Evolutionary conservation across 2,113 vertebrate species (phyloP), one percentile per base, ranked within the genome.

Genomic region (Leptobrachium ailaonicum): DNA sequence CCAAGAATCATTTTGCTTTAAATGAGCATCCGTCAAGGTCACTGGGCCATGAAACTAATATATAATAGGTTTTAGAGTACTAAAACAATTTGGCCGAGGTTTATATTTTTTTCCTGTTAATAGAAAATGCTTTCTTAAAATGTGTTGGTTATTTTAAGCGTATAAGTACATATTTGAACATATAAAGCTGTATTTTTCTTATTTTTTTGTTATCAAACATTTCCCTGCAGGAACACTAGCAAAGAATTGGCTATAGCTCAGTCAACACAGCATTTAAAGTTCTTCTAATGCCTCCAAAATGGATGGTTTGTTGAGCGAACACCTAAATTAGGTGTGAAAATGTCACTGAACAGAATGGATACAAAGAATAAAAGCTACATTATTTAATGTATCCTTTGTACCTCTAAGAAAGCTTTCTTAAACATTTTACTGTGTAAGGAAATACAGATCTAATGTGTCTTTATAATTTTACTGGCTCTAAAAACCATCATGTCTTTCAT

Each of bases 31-130:
- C 66, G 13, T 69, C 66, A 69, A 13, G 6, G 14, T 9, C 41
- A 69, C 41, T 13, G 42, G 66, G 66, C 42, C 42, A 69, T 69
- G 41, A 69, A 43, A 69, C 66, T 14, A 69, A 44, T 64, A 32
- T 9, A 64, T 5, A 20, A 64, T 64, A 64, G 14, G 3, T 64
- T 64, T 64, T 64, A 64, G 62, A 9, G 62, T 9, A 64, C 6
- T 40, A 64, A 20, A 3, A 64, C 62, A 64, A 64, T 20, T 9
- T 64, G 62, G 62, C 5, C 62, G 32, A 64, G 2, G 7, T 7
- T 64, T 5, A 50, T 5, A 50, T 20, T 3, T 64, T 13, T 40
- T 64, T 40, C 20, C n/a, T 32, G 20, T 5, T 20, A 64, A 9
- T 32, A 64, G 47, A 4, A 50, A 50, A 50, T 50, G 47, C 32